Evolutionary conservation across 1,140 invertebrate genomes (phyloP).

Genomic region (Sarcophaga bullata): DNA sequence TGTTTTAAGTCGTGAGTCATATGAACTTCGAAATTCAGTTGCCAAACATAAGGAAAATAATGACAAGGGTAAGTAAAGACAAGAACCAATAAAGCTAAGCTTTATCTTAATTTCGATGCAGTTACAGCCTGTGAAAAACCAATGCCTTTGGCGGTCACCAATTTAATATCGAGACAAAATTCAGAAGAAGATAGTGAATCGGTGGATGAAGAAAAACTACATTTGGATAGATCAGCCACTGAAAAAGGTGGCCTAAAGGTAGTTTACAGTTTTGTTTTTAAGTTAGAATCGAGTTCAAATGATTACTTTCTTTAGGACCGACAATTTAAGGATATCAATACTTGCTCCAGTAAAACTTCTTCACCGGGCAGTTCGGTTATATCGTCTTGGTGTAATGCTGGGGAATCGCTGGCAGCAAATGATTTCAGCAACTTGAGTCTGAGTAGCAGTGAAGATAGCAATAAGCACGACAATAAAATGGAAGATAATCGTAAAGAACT

Average conservation of each 20-base stretch:
- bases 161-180: slow-evolving; percentile 37
- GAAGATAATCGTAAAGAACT: slow-evolving; percentile 43
- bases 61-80: not conserved
- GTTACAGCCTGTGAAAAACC: not conserved
- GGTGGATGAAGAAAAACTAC: slow-evolving; percentile 63
- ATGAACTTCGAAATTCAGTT: slow-evolving; percentile 45
- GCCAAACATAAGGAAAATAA: slow-evolving; percentile 33
- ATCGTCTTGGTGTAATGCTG: slow-evolving; percentile 70
- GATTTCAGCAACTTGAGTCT: slow-evolving; percentile 71
- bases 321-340: slow-evolving; percentile 45
- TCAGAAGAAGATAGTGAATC: slow-evolving; percentile 62
- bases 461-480: slow-evolving; percentile 47
- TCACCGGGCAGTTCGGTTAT: slow-evolving; percentile 67
- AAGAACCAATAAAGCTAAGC: not conserved
- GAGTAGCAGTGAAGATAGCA: slow-evolving; percentile 69
- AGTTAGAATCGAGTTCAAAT: not conserved
- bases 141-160: not conserved
- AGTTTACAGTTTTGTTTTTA: slow-evolving; percentile 38
- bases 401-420: slow-evolving; percentile 72
- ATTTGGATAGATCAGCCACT: slow-evolving; percentile 61
- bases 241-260: slow-evolving; percentile 61
- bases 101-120: not conserved
- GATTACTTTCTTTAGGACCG: not conserved
- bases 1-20: slow-evolving; percentile 58
- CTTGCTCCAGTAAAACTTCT: slow-evolving; percentile 63